Conservation (phyloP, 1,140 invertebrate genomes). For the Littorina saxatilis region DNA sequence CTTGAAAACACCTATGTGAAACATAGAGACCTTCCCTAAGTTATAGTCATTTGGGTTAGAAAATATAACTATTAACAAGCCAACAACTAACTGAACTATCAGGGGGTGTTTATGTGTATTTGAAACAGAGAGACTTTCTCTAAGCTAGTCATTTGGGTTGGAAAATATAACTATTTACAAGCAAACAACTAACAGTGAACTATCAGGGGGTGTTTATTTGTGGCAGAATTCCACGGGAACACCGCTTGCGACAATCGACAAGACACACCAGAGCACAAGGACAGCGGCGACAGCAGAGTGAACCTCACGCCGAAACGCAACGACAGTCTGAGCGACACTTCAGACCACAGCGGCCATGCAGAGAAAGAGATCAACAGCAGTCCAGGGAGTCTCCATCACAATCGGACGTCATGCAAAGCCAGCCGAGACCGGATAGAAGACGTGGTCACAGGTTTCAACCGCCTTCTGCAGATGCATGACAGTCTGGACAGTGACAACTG, state of each 20-base stretch:
- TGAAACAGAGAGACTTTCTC: too few species aligned
- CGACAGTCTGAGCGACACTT: background rate
- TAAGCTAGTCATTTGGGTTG: too few species aligned
- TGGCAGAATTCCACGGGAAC: conserved; percentile 68
- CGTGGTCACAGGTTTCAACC: background rate
- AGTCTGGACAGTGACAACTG: conserved; percentile 1
- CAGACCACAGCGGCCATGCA: background rate
- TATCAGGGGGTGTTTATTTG: background rate
- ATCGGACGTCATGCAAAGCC: background rate
- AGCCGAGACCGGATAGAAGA: background rate
- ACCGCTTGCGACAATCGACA: conserved; percentile 70
- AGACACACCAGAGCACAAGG: conserved; percentile 51
- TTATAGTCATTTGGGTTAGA: too few species aligned
- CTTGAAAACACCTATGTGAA: too few species aligned
- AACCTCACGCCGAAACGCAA: background rate
- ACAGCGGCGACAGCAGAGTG: background rate
- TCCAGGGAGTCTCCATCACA: background rate
- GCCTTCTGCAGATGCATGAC: background rate
- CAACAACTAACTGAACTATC: too few species aligned
- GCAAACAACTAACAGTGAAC: background rate
- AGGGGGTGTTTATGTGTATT: too few species aligned
- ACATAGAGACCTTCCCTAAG: too few species aligned
- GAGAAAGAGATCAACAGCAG: background rate
- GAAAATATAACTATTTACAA: too few species aligned
- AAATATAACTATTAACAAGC: too few species aligned